Conservation (phyloP, 2,888 invertebrate genomes). For the Melanotus villosus region DNA sequence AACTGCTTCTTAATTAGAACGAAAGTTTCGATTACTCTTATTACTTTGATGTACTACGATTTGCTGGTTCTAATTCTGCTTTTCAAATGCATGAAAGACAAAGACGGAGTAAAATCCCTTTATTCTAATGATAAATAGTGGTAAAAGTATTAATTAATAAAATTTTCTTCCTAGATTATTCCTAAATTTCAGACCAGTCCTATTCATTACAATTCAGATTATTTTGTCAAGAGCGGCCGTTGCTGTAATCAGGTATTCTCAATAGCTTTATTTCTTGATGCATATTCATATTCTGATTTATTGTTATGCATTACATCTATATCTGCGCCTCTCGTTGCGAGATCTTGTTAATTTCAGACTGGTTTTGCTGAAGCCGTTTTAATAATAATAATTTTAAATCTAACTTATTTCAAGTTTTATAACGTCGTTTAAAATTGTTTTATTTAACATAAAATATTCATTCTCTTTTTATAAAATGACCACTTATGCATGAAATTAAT, state of each 20-base stretch:
- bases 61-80: no score
- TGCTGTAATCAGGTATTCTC: constrained; percentile 56
- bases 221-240: constrained; percentile 48
- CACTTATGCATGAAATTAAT: no score
- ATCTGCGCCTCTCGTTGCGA: constrained; percentile 55
- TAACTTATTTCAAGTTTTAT: constrained; percentile 4
- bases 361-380: constrained; percentile 42
- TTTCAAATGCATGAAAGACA: no score
- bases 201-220: constrained; percentile 48
- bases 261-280: constrained; percentile 56
- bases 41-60: no score
- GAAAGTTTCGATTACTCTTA: no score
- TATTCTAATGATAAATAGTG: constrained; percentile 9
- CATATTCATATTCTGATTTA: constrained; percentile 62
- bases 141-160: constrained; percentile 37
- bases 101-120: neutral
- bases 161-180: constrained; percentile 38
- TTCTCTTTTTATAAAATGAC: no score
- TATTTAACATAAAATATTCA: neutral
- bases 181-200: constrained; percentile 39
- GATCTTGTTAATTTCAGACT: constrained; percentile 54
- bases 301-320: constrained; percentile 61
- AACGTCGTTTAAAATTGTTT: neutral
- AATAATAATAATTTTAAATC: constrained; percentile 29
- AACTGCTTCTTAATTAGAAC: no score